Base-by-base conservation (phyloP, 2,797 vertebrate species). In the Spea hammondii region DNA sequence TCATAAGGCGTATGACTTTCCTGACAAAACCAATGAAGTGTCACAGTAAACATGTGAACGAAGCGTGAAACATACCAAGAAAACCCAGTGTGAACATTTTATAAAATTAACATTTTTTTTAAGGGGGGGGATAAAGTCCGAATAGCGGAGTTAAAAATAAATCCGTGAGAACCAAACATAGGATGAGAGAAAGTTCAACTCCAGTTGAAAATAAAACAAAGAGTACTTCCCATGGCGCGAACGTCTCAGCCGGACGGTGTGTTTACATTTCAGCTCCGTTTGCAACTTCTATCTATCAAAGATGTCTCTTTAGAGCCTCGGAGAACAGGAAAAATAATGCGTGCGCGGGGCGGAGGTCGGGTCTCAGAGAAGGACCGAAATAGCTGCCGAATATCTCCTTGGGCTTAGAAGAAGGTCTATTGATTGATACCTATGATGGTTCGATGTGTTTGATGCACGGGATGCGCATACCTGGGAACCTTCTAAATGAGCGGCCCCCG, bases 71-170 rank as follows among this genome's bases (percentile, higher is more conserved):
- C 51, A 53, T 7, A 53, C 51, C 51, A 53, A 1, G 10, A 53
- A 1, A 6, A 53, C 6, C 14, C n/a, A 62, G 59, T 3, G 59
- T 62, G 59, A 17, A 62, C 14, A 62, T 17, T 4, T 12, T 17
- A 7, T 32, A 9, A 4, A 6, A 14, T 14, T 4, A 9, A 48
- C 66, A 74, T 75, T 54, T 49, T 70, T 57, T 65, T 48, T 0
- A 55, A 72, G 48, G 9, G 55, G 4, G 9, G 11, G 32, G 62
- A 14, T 14, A 47, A 60, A 72, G 4, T 14, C 32, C 45, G 32
- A 72, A 72, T 72, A 60, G 48, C 6, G 54, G 10, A 54, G 65
- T 57, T 70, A 70, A 54, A 79, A 80, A 75, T 76, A 80, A 64
- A 65, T n/a, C 9, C 67, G 48, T 80, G 78, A 60, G 78, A 80